Evolutionary conservation across 2,888 invertebrate species (phyloP), one percentile per base, ranked within the genome.

Genomic region (Cosmia trapezina): DNA sequence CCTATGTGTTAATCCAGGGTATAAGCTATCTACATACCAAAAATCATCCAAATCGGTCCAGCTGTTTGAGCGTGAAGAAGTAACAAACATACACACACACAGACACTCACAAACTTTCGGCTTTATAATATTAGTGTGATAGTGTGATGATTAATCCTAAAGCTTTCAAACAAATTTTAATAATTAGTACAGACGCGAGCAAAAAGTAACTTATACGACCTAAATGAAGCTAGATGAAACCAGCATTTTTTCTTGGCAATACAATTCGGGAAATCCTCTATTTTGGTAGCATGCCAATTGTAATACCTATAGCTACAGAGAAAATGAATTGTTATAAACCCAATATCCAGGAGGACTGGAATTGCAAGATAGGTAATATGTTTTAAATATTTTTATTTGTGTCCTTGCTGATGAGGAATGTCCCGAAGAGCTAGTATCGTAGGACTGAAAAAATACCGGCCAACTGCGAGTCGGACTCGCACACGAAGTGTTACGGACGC

Each of bases 171-270:
- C n/a, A 59, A 60, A 62, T 63, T 51, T 78, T 43, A 67, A 82
- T 82, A 64, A 67, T 78, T 67, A 68, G 43, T 78, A 79, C 54
- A 57, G 73, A 67, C 47, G 73, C 45, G 17, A 66, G 75, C 83
- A 75, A 73, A 80, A 86, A 68, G 54, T 78, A 76, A 83, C 78
- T 62, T 78, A 78, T 82, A 78, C 81, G 76, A 81, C 72, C 83
- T 79, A 81, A 84, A 88, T 85, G 87, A 82, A 84, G 83, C 84
- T 68, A 82, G 86, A 87, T 86, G 86, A 85, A 88, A 84, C 87
- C 84, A 90, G 91, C 90, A 88, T 91, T 91, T 91, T 91, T 91
- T 90, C 90, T 88, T 92, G 90, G 89, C 91, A 92, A 89, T 89
- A 89, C 86, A 84, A 89, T 91, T 88, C 85, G 82, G 79, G 81